Percentiles rank a stretch among this genome's conserved stretches.
Evolutionary conservation across 2,113 vertebrate genomes (phyloP).

Genomic region (Stercorarius parasiticus): DNA sequence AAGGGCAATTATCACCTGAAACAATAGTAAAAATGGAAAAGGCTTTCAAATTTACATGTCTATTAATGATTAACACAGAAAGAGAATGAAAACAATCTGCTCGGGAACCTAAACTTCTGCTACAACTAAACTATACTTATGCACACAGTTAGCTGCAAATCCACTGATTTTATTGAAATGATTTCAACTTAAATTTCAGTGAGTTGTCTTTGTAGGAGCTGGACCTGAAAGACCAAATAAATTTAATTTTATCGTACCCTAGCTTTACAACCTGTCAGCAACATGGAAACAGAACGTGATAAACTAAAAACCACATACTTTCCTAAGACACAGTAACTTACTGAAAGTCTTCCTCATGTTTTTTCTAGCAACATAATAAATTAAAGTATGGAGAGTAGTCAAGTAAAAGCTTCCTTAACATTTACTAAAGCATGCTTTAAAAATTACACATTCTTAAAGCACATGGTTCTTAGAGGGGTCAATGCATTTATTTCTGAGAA

Average conservation of each 20-base stretch:
- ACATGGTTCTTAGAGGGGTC: not conserved
- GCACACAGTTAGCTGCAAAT: not conserved
- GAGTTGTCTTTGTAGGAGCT: not conserved
- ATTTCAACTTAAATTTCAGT: not conserved
- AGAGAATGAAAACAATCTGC: not conserved
- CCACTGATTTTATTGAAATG: not conserved
- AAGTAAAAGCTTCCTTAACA: not conserved
- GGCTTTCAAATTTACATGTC: not conserved
- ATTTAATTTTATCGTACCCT: not conserved
- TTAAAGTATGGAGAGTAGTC: not conserved
- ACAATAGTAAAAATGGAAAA: not conserved
- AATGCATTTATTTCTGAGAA: not conserved
- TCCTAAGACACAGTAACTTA: not conserved
- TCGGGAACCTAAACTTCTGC: not conserved
- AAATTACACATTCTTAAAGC: not conserved
- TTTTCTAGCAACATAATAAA: not conserved
- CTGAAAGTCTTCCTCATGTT: not conserved
- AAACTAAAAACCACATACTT: not conserved
- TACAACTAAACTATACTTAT: not conserved
- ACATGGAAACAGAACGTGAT: not conserved
- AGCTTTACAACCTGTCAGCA: not conserved
- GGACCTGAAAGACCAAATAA: not conserved
- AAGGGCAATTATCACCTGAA: slow-evolving; percentile 93
- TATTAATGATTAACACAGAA: not conserved
- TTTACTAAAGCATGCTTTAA: not conserved